Base-by-base conservation (phyloP, 2,113 vertebrate genomes). In the Furnarius figulus region DNA sequence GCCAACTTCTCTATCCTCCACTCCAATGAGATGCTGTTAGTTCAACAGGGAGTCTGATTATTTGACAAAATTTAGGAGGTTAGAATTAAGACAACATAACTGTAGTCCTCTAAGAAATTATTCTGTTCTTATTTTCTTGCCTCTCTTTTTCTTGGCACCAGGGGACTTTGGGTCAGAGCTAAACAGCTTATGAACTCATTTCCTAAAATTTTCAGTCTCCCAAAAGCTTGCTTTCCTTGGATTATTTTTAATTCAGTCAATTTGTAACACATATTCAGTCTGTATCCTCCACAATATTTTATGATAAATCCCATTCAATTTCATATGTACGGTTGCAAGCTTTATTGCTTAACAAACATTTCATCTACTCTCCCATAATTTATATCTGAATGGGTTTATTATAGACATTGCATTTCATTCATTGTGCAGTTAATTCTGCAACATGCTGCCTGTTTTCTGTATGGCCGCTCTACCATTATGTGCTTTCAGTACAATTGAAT, bases 291-390 rank as follows among this genome's bases (percentile, higher is more conserved):
- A 30, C 97, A 97, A 97, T 97, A 96, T 97, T 98, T 98, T 98
- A 97, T 97, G 97, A 98, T 98, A 98, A 98, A 98, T 97, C 96
- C 96, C 97, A 96, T 97, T 98, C 98, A 97, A 94, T 98, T 98
- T 97, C 96, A 96, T 87, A 82, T 94, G 97, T 97, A 98, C 49
- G 75, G 97, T 97, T 97, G 97, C 97, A 97, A 97, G 97, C 96
- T 98, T 98, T 98, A 98, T 98, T 98, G 98, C 98, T 98, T 98
- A 98, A 98, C 98, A 98, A 98, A 98, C 98, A 98, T 98, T 98
- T 98, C 98, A 97, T 97, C 97, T 97, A 92, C 97, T 98, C 82
- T 78, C 96, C 97, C 96, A 97, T 98, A 98, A 98, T 98, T 98
- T 98, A 98, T 98, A 98, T 98, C 97, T 97, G 98, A 98, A 98